Conservation (phyloP, 2,888 invertebrate genomes). For the Apeira syringaria region DNA sequence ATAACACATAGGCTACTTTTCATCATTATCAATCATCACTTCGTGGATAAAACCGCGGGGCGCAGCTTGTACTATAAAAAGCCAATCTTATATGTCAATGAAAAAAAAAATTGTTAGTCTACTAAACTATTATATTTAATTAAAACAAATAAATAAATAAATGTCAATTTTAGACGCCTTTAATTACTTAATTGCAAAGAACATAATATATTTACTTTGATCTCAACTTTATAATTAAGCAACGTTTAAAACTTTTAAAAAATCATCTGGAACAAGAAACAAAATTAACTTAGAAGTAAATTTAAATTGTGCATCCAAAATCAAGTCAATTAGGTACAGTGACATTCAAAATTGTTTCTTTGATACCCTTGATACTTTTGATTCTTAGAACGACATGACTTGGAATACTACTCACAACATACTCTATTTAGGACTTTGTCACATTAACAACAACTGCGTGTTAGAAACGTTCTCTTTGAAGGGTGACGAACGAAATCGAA, state of each 20-base stretch:
- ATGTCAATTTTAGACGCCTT: too few species aligned
- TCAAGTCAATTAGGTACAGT: constrained; percentile 20
- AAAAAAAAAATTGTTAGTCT: too few species aligned
- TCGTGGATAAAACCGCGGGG: too few species aligned
- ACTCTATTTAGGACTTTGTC: constrained; percentile 4
- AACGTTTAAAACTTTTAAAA: constrained; percentile 8
- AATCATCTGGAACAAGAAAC: neutral
- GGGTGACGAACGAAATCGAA: neutral
- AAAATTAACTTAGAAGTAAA: constrained; percentile 16
- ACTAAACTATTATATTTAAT: too few species aligned
- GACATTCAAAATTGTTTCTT: constrained; percentile 26
- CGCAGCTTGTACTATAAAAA: too few species aligned
- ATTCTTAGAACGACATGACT: constrained; percentile 27
- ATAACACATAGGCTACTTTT: too few species aligned
- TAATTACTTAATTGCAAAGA: too few species aligned
- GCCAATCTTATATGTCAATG: too few species aligned
- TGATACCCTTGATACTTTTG: constrained; percentile 26
- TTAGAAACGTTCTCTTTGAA: neutral
- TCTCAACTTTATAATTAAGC: neutral
- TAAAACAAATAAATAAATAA: too few species aligned
- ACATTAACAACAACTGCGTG: neutral
- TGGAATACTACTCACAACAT: constrained; percentile 4
- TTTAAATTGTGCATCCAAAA: constrained; percentile 13
- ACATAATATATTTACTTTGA: too few species aligned
- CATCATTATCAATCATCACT: too few species aligned